Evolutionary conservation across 53 echinoderm and acorn worm species (phyloP), one percentile per base, ranked within the genome.

Genomic region (Actinopyga echinites): DNA sequence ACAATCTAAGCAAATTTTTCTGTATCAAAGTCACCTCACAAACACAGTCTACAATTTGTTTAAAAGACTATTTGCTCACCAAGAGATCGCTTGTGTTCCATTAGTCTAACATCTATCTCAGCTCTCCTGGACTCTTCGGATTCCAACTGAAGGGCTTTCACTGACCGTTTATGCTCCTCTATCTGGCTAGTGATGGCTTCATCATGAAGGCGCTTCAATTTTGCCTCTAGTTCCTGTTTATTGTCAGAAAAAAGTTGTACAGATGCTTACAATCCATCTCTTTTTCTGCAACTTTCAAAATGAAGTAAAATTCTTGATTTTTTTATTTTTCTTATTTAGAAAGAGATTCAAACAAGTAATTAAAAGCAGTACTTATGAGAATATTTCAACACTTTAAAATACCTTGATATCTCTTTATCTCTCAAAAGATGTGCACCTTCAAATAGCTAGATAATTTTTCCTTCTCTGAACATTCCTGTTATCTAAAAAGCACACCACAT

Each of bases 201-300:
- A 28, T 56, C 31, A 35, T 88, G 80, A 42, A 57, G 66, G 10
- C 57, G 56, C 4, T 40, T 65, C 33, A 93, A 79, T 42, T 71
- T 86, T 23, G 79, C 79, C 83, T 93, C 91, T 45, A 93, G 15
- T 56, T 88, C 64, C 93, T 93, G 80, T 58, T 49, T 67, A 65
- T 25, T 25, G 33, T 17, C 10, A 30, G 20, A 69, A 13, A 34
- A 22, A 69, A 36, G 2, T 2, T 49, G 0, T 49, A n/a, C 17
- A 49, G 15, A 0, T 49, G 2, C 17, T 49, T 49, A 69, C 21
- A 23, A 84, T 73, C 5, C 38, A 71, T 73, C 73, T 84, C 23
- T 23, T 57, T 25, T 26, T 69, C 73, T 56, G 68, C 54, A 12
- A 40, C 56, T 71, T 71, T 54, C 26, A 19, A 8, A 75, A n/a